These are phyloP conservation scores for Corvus hawaiiensis DNA, from an alignment of 2,113 vertebrate genomes.

Conservation along the genomic window DNA sequence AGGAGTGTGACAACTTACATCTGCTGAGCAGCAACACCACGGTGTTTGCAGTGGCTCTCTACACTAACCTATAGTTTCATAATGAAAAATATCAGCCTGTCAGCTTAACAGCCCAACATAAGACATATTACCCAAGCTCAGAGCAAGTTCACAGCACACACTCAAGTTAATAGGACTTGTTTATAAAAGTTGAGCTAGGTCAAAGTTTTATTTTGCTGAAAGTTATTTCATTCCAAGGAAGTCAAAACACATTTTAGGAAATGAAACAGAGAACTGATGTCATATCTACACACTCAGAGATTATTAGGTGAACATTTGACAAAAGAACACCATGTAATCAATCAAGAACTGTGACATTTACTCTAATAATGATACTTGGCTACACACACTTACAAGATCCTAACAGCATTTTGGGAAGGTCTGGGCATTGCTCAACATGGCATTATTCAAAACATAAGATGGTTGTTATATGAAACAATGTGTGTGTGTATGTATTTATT, in stretches of 20 bases:
- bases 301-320: not conserved
- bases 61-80: not conserved
- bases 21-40: not conserved
- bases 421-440: not conserved
- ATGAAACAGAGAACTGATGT: not conserved
- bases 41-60: not conserved
- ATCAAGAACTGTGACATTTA: not conserved
- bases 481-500: rapidly evolving
- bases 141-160: not conserved
- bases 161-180: not conserved
- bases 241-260: not conserved
- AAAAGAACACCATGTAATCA: not conserved
- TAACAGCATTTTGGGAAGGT: not conserved
- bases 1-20: not conserved
- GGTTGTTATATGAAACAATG: not conserved
- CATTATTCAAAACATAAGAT: not conserved
- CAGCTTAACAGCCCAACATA: not conserved
- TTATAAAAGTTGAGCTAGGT: not conserved
- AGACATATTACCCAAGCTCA: not conserved
- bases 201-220: not conserved
- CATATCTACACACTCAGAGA: not conserved
- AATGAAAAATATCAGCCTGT: not conserved
- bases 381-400: not conserved
- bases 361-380: not conserved
- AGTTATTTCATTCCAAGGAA: not conserved